Evolutionary conservation across 2,888 invertebrate species (phyloP), one percentile per base, ranked within the genome.

Genomic region (Drosophila multiciliata): DNA sequence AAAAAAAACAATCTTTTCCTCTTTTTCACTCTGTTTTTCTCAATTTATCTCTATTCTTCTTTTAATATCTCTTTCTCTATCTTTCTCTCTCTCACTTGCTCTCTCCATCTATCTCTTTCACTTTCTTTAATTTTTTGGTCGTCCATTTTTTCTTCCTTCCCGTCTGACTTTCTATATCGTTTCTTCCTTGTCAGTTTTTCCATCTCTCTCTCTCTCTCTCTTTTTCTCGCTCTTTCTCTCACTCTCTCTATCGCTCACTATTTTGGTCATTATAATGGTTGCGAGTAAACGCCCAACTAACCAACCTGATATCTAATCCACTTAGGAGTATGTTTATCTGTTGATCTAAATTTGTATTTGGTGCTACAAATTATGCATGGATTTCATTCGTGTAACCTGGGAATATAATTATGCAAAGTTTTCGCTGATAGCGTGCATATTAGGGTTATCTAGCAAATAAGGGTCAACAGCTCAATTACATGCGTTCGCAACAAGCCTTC

Each of bases 301-400:
- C 32, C 53, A 49, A 54, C 42, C 42, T 32, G 54, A 58, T 48
- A 54, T 12, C 45, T 68, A 66, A 23, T 54, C 11, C 7, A 35
- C 26, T 17, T 6, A 36, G 9, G 23, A 9, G 3, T 36, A 54
- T 36, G 6, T 5, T 38, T 38, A 55, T 38, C 26, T 4, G 23
- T 23, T 23, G 66, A 61, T 60, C 60, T n/a, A 48, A 12, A 33
- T 60, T 66, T 54, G 42, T 49, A 76, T 76, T 65, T 66, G 48
- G 45, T 50, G 65, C 61, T 60, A 76, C 55, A 71, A 71, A 76
- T 61, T 71, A 29, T 58, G 59, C 54, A 53, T 42, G 62, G 65
- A 73, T 76, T 63, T 78, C 55, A 73, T 76, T 67, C 67, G 11
- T 61, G 40, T 23, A 67, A 67, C 61, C 73, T 73, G 67, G 60